Evolutionary conservation across 2,113 vertebrate genomes (phyloP), one percentile per base, ranked within the genome.

Genomic region (Lathamus discolor): DNA sequence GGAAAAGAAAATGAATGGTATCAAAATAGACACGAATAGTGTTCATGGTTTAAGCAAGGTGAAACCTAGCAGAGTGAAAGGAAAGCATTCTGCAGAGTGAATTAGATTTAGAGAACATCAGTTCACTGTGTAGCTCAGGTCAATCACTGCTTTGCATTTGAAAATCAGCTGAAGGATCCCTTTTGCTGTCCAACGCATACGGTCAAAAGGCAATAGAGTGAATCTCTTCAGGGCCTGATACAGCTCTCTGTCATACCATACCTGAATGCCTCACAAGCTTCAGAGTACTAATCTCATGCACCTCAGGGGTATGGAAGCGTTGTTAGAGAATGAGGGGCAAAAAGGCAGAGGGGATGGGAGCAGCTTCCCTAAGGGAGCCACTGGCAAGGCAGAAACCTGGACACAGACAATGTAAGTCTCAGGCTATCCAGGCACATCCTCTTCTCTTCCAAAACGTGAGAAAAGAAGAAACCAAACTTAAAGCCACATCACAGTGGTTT

Each of bases 401-500:
- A 31, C 1, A 1, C 4, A 82, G 41, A 68, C 76, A 11, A 31
- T 3, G 51, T 10, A 22, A 67, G 41, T 49, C 31, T 75, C 78
- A 77, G 57, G 46, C 33, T 48, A 88, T 75, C 64, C 49, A 72
- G 83, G 75, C 66, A 82, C 57, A 46, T 52, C 62, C 62, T 82
- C 74, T 85, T 89, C 77, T 89, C 44, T 61, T 33, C 25, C 15
- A 62, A 78, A 94, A 93, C 6, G 49, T 92, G 86, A 95, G 88
- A 95, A 93, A 96, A 93, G 78, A 66, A 91, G 82, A 94, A 94
- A 87, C 73, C 91, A 92, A 92, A n/a, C 33, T 24, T 24, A 35
- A 93, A 95, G 68, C 48, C 49, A 44, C 75, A 73, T 59, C 67
- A 48, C 17, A 52, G 52, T 29, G 69, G 55, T 84, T 94, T 72